These are phyloP conservation scores for Deroptyus accipitrinus DNA, from an alignment of 2,113 vertebrate species.

Conservation along the genomic window DNA sequence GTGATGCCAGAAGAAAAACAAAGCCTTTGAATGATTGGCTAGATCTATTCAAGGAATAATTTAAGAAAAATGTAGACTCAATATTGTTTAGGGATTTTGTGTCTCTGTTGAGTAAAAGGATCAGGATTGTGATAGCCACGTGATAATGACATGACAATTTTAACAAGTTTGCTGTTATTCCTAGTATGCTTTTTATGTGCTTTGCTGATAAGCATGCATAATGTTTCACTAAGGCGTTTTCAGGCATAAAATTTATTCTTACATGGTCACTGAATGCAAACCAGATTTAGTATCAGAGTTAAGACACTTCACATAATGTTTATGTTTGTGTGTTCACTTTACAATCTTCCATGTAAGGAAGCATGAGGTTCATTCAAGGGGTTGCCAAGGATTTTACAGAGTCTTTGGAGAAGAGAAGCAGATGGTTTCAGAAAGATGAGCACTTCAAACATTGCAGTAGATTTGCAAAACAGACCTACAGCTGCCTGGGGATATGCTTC, in stretches of 20 bases:
- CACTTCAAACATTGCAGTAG: not conserved
- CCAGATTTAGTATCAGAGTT: not conserved
- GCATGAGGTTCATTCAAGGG: not conserved
- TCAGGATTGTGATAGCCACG: not conserved
- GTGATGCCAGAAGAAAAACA: not conserved
- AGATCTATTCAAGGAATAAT: not conserved
- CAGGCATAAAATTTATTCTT: not conserved
- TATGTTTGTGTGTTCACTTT: not conserved
- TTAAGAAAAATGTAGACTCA: not conserved
- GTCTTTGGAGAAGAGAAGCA: conserved; percentile 37
- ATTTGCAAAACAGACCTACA: conserved; percentile 36
- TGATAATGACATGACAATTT: not conserved
- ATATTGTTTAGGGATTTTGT: not conserved
- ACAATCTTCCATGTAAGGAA: not conserved
- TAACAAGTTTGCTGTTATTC: not conserved
- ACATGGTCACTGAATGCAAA: not conserved
- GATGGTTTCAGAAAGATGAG: conserved; percentile 13
- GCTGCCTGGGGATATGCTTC: conserved; percentile 33
- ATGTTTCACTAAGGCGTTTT: not conserved
- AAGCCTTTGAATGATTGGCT: not conserved
- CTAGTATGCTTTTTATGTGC: not conserved
- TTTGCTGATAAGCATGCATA: not conserved
- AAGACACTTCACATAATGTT: not conserved
- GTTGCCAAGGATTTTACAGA: conserved; percentile 37
- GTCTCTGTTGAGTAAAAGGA: not conserved